Evolutionary conservation across 2,113 vertebrate genomes (phyloP).

Genomic region (Micromys minutus): DNA sequence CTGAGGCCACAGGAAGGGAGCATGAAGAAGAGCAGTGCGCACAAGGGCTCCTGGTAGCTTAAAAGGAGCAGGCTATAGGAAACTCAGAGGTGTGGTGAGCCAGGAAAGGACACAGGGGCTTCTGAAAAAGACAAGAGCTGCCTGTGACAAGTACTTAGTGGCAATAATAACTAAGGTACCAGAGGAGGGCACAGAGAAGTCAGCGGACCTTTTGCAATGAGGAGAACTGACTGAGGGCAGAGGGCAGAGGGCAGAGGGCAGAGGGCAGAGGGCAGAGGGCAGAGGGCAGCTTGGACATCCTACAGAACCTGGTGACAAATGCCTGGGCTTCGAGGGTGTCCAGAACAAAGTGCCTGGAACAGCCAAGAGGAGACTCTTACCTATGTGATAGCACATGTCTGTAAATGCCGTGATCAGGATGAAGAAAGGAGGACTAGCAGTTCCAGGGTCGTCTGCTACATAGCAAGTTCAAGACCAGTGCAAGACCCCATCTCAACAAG

Average conservation of each 20-base stretch:
- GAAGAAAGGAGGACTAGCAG: no score
- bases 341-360: background rate
- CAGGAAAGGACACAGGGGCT: no score
- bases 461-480: background rate
- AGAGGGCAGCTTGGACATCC: background rate
- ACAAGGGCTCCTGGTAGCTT: background rate
- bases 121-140: background rate
- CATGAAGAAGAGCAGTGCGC: background rate
- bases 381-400: background rate
- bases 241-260: background rate
- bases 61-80: background rate
- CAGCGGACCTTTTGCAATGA: rapidly evolving
- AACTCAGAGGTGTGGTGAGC: background rate
- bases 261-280: background rate
- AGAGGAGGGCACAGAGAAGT: background rate
- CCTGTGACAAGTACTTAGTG: background rate
- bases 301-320: background rate
- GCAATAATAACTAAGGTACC: background rate
- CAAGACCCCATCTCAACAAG: background rate
- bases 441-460: background rate
- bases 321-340: background rate
- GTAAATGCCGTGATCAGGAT: background rate
- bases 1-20: no score
- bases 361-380: background rate
- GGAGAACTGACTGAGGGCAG: background rate